A percentile compares a stretch with the other conserved stretches of the same genome.
These are phyloP conservation scores for Agonopterix alstromeriana DNA, from an alignment of 2,888 invertebrate species.

Conservation along the genomic window DNA sequence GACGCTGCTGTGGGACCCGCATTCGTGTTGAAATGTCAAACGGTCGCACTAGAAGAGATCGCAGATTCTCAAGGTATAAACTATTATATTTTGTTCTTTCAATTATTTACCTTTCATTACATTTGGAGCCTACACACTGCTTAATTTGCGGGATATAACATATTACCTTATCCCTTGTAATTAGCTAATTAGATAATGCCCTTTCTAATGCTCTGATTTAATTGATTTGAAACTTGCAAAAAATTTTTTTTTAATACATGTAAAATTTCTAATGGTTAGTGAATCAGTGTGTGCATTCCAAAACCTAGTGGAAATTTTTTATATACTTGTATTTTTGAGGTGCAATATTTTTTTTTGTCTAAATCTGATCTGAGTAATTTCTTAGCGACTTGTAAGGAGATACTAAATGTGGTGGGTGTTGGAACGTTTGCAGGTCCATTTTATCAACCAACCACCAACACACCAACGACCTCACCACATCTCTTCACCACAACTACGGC, in stretches of 20 bases:
- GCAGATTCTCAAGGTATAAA: slow-evolving; percentile 58
- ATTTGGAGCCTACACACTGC: slow-evolving; percentile 5
- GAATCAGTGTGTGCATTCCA: too few relatives aligned
- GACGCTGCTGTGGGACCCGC: slow-evolving; percentile 91
- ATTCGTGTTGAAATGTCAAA: slow-evolving; percentile 96
- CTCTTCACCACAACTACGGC: slow-evolving; percentile 74
- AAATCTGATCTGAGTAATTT: background rate
- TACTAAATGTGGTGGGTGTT: slow-evolving; percentile 76
- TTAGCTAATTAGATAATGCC: too few relatives aligned
- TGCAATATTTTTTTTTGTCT: background rate
- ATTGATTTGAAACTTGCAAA: too few relatives aligned
- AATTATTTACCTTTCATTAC: slow-evolving; percentile 10
- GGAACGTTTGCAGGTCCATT: slow-evolving; percentile 78
- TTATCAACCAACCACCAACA: slow-evolving; percentile 76
- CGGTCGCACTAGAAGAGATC: slow-evolving; percentile 86
- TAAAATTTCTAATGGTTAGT: too few relatives aligned
- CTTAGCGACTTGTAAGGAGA: slow-evolving; percentile 35
- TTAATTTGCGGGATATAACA: background rate
- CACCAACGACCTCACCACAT: slow-evolving; percentile 75
- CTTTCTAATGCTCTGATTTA: too few relatives aligned
- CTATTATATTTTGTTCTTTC: slow-evolving; percentile 6
- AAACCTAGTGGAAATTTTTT: too few relatives aligned
- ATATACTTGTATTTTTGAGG: background rate
- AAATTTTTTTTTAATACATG: too few relatives aligned
- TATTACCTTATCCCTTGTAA: too few relatives aligned